phyloP scores from a whole-genome alignment of 2,113 vertebrate species.

The Capreolus pygargus region DNA sequence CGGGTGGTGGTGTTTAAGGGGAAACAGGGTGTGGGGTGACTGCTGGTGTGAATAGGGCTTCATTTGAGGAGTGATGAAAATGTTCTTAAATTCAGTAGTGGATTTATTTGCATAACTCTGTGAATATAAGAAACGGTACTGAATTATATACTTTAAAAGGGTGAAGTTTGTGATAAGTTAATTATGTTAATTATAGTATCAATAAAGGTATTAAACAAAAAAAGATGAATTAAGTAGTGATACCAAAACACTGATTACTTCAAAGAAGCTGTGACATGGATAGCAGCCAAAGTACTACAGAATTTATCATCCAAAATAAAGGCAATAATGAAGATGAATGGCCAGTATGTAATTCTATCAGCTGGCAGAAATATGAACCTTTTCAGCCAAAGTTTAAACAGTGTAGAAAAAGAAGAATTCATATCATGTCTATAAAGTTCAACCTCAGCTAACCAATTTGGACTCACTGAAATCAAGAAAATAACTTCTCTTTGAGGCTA shows the following conservation, averaged over 20 bases:
- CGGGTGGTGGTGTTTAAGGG: background rate
- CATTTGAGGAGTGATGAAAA: background rate
- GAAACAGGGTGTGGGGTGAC: background rate
- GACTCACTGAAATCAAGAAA: conserved; percentile 15
- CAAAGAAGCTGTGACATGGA: conserved; percentile 47
- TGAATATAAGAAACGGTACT: background rate
- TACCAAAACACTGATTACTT: conserved; percentile 29
- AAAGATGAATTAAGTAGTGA: background rate
- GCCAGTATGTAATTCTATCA: conserved; percentile 29
- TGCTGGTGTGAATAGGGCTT: background rate
- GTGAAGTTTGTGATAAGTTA: background rate
- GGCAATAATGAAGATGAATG: conserved; percentile 50
- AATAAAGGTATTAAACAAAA: conserved; percentile 10
- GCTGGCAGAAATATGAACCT: conserved; percentile 7
- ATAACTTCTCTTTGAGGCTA: background rate
- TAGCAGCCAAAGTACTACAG: background rate
- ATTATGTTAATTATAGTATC: conserved; percentile 5
- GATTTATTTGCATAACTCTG: background rate
- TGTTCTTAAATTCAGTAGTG: background rate
- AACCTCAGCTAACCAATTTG: background rate
- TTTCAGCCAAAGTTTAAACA: conserved; percentile 53
- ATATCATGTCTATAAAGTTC: background rate
- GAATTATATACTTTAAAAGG: background rate
- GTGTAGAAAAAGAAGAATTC: conserved; percentile 30
- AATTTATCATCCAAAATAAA: conserved; percentile 40